Base-by-base conservation (phyloP, 1,140 invertebrate species). In the Lanistes nyassanus region DNA sequence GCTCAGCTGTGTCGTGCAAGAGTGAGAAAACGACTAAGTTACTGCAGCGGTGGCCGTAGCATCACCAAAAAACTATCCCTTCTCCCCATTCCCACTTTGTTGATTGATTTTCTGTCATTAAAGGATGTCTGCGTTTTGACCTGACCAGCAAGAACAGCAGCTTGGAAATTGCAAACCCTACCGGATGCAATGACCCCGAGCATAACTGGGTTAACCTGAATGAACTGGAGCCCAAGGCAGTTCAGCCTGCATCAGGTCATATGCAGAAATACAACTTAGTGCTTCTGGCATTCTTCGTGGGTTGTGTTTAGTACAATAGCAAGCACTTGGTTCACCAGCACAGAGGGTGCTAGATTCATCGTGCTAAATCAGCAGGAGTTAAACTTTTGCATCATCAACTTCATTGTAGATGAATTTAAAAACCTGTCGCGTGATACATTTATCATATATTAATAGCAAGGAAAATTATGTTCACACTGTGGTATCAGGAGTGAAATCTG, bases 1-100 rank as follows among this genome's bases (percentile, higher is more conserved):
- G 36, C 56, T 34, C 39, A 37, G 11, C 37, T 72, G 55, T 72
- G 70, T 19, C 53, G 70, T 11, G 60, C 70, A 6, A 29, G 70
- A n/a, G 19, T 72, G 1, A 21, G 70, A n/a, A 72, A 72, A 29
- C 39, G 70, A 37, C 55, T 72, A 4, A 72, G 55, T 55, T 72
- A 72, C 29, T 72, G 70, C 56, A 72, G 60, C 55, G 39, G 42
- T 29, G 70, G 70, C 1, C 70, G 70, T 23, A 72, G 70, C 55
- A 72, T 72, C 19, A 26, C 13, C 3, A n/a, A 7, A 9, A 42
- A 29, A 2, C 31, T 72, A 37, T 21, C 55, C 16, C 26, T 37
- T n/a, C 70, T 72, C 34, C 70, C 55, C 6, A 37, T 72, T 36
- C 70, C 70, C 4, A 6, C 55, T 13, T n/a, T 72, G 3, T 34